Evolutionary conservation across 2,888 invertebrate genomes (phyloP), one percentile per base, ranked within the genome.

Genomic region (Trissolcus brochymenae): DNA sequence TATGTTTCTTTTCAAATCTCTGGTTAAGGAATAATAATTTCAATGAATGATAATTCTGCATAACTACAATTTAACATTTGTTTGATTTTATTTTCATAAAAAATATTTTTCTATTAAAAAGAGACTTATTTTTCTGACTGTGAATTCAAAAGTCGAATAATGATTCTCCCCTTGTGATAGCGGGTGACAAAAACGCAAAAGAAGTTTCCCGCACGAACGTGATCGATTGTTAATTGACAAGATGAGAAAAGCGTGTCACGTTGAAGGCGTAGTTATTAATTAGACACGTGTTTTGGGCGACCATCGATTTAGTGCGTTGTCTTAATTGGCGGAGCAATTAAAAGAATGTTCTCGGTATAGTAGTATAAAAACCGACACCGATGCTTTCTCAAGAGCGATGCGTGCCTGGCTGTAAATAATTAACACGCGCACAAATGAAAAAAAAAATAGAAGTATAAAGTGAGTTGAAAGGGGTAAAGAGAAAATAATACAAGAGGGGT

Each of bases 321-420:
- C 21, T 57, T 88, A 88, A 88, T 88, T 88, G 88, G 88, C 80
- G 82, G 80, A 81, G 86, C 88, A 88, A 88, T 88, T 88, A 88
- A 87, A 87, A 85, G 78, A 87, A 88, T 85, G 79, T 66, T 53
- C 57, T 50, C 73, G 68, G 35, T 35, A 9, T 9, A 35, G 7
- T 35, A 9, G 35, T 35, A 35, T 64, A 55, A 56, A 72, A 72
- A 65, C 40, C 68, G 55, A 43, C 60, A 65, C 59, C n/a, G 57
- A 50, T 59, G 61, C 49, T 55, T 61, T 16, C 16, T 70, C 14
- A 40, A 72, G 54, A 43, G 50, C n/a, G 50, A 35, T 74, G 70
- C 74, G 74, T 75, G 78, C 74, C 71, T 74, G 25, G 25, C 61
- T 62, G 67, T 70, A 62, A 66, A 71, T 79, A 79, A 82, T 83